A percentile compares a stretch with the other conserved stretches of the same genome.
These are phyloP conservation scores for Napeogenes sylphis DNA, from an alignment of 2,888 invertebrate genomes.

Conservation along the genomic window DNA sequence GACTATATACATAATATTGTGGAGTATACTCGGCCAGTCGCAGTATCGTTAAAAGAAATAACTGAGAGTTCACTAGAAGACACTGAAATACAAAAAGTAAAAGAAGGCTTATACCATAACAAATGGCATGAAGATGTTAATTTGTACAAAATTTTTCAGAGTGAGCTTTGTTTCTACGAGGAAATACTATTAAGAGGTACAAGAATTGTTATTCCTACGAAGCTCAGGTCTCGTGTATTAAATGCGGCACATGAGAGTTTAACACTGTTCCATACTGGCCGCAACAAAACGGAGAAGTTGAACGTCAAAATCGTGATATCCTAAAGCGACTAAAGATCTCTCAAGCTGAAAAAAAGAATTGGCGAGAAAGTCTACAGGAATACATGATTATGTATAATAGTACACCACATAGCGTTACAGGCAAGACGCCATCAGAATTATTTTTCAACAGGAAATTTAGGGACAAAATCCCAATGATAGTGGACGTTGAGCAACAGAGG, in stretches of 20 bases:
- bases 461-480: constrained; percentile 32
- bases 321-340: constrained; percentile 10
- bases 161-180: constrained; percentile 21
- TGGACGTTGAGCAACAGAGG: constrained; percentile 24
- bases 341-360: constrained; percentile 8
- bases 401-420: constrained; percentile 30
- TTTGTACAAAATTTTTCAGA: constrained; percentile 1
- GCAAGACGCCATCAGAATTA: constrained; percentile 34
- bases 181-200: constrained; percentile 25
- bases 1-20: constrained; percentile 22
- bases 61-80: constrained; percentile 13
- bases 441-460: constrained; percentile 35
- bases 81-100: constrained; percentile 20
- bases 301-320: not conserved
- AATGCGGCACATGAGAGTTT: constrained; percentile 16
- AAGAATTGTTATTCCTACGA: constrained; percentile 27
- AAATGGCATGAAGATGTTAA: constrained; percentile 23
- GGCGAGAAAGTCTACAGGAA: constrained; percentile 4
- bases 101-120: constrained; percentile 20
- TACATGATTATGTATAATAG: constrained; percentile 12
- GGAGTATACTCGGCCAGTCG: constrained; percentile 14
- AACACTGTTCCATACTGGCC: not conserved
- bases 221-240: constrained; percentile 27
- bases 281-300: not conserved
- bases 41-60: constrained; percentile 20